Evolutionary conservation across 2,888 invertebrate species (phyloP).

Genomic region (Aphidius colemani): DNA sequence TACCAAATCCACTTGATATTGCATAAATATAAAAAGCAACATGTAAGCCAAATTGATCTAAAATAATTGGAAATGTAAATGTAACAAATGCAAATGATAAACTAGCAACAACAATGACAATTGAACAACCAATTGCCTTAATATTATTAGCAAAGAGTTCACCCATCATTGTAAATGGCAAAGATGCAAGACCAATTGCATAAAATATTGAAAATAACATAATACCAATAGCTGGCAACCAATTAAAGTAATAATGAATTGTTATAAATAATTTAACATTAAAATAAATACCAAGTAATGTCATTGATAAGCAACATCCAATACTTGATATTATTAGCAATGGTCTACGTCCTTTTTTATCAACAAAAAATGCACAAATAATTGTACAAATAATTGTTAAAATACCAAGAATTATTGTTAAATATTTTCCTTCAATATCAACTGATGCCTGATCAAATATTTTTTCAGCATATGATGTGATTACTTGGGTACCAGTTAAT

Average conservation of each 20-base stretch:
- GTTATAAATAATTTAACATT: constrained; percentile 12
- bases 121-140: constrained; percentile 35
- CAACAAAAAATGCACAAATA: constrained; percentile 29
- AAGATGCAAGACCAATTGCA: constrained; percentile 34
- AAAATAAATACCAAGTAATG: constrained; percentile 37
- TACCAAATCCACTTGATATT: constrained; percentile 21
- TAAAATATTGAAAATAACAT: constrained; percentile 35
- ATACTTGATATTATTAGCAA: constrained; percentile 34
- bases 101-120: constrained; percentile 29
- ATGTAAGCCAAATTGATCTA: constrained; percentile 26
- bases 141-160: constrained; percentile 42
- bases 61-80: constrained; percentile 31
- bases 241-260: constrained; percentile 24
- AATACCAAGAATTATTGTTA: constrained; percentile 38
- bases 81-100: constrained; percentile 28
- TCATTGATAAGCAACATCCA: constrained; percentile 29
- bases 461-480: constrained; percentile 26
- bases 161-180: constrained; percentile 39
- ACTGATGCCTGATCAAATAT: constrained; percentile 36
- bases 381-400: constrained; percentile 34
- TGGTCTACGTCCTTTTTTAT: constrained; percentile 34
- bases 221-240: constrained; percentile 34
- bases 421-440: constrained; percentile 35
- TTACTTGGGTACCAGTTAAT: constrained; percentile 21
- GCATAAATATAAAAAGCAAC: constrained; percentile 37